Evolutionary conservation across 35 echinoderm and acorn worm species (phyloP).

Genomic region (Holothuria glaberrima): DNA sequence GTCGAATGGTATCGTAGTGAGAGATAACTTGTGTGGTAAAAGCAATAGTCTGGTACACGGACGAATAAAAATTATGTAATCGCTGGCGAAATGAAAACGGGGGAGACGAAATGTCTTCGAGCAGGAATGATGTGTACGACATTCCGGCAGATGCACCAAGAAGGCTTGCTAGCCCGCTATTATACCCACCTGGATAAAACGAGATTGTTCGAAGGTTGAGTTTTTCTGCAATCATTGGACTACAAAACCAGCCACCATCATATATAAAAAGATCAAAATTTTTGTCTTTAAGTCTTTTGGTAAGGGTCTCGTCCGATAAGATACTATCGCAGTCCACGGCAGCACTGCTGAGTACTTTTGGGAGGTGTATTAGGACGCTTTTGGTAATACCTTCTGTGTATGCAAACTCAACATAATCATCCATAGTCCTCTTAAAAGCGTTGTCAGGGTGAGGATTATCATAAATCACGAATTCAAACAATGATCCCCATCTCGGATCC

Average conservation of each 20-base stretch:
- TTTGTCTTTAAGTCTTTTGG: not conserved
- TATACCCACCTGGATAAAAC: not conserved
- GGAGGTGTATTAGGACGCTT: not conserved
- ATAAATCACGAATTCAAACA: not conserved
- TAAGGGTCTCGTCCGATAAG: not conserved
- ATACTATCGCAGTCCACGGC: not conserved
- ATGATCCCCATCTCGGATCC: not conserved
- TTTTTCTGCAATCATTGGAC: not conserved
- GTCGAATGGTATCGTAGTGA: not conserved
- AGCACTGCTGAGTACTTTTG: not conserved
- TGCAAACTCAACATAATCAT: not conserved
- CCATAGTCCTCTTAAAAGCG: not conserved
- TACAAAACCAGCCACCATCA: not conserved
- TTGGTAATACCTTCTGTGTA: not conserved
- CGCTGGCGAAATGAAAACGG: not conserved
- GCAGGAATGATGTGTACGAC: not conserved
- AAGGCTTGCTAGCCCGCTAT: not conserved
- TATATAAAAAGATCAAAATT: not conserved
- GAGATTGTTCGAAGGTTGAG: not conserved
- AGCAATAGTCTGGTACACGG: not conserved
- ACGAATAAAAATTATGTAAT: not conserved
- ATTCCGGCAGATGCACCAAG: not conserved
- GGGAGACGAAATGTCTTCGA: not conserved
- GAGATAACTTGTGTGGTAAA: not conserved
- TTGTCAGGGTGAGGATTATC: constrained; percentile 8